phyloP scores from a whole-genome alignment of 1,140 invertebrate genomes.

The Rhopalosiphum padi region DNA sequence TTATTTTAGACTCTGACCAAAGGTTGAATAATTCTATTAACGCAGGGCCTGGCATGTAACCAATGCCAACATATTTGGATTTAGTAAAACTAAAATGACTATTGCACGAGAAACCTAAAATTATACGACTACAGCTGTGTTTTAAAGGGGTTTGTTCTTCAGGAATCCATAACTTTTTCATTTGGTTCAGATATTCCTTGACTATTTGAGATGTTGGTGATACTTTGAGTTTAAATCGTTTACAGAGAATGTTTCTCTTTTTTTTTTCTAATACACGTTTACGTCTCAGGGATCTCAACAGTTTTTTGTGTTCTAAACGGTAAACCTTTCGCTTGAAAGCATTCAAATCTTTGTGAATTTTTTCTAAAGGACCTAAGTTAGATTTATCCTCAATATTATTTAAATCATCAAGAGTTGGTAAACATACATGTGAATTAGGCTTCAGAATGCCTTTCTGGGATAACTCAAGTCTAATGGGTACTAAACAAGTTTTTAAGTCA shows the following conservation, averaged over 20 bases:
- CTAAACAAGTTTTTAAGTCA: slow-evolving; percentile 58
- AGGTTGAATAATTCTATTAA: slow-evolving; percentile 65
- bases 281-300: slow-evolving; percentile 70
- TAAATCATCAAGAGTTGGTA: slow-evolving; percentile 59
- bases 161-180: slow-evolving; percentile 76
- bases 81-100: slow-evolving; percentile 76
- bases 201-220: slow-evolving; percentile 63
- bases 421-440: slow-evolving; percentile 60
- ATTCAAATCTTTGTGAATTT: slow-evolving; percentile 59
- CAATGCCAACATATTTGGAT: slow-evolving; percentile 71
- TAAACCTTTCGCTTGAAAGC: slow-evolving; percentile 68
- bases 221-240: slow-evolving; percentile 16
- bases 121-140: slow-evolving; percentile 70
- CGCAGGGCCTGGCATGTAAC: slow-evolving; percentile 71
- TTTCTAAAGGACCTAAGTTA: slow-evolving; percentile 58
- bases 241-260: slow-evolving; percentile 60
- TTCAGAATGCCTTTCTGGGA: slow-evolving; percentile 59
- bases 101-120: slow-evolving; percentile 76
- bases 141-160: slow-evolving; percentile 67
- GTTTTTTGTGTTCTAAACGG: slow-evolving; percentile 67
- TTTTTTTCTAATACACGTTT: slow-evolving; percentile 67
- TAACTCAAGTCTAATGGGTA: slow-evolving; percentile 60
- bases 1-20: slow-evolving; percentile 32
- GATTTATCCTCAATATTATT: neutral
- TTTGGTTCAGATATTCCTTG: slow-evolving; percentile 68